Evolutionary conservation across 2,888 invertebrate genomes (phyloP).

Genomic region (Hoplodrina ambigua): DNA sequence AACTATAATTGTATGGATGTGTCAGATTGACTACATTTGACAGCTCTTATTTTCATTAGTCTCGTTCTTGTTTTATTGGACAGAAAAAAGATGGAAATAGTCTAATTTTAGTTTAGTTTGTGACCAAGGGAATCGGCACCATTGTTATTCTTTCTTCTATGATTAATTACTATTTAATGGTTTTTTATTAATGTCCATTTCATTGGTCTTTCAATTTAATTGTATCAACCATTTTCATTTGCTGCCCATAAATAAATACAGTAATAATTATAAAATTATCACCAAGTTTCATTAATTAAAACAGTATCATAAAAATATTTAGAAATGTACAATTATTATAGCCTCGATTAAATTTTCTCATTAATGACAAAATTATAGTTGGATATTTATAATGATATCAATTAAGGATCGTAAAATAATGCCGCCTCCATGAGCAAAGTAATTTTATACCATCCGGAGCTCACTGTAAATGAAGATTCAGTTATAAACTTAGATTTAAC

Average conservation of each 20-base stretch:
- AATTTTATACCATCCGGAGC: constrained; percentile 66
- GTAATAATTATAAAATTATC: not conserved
- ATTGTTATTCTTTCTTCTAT: too few relatives aligned
- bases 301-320: constrained; percentile 16
- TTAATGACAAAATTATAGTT: constrained; percentile 37
- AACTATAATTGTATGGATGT: too few relatives aligned
- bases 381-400: constrained; percentile 18
- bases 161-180: too few relatives aligned
- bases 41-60: too few relatives aligned
- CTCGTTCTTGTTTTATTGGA: too few relatives aligned
- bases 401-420: constrained; percentile 49
- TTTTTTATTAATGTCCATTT: too few relatives aligned
- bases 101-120: too few relatives aligned
- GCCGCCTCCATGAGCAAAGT: constrained; percentile 57
- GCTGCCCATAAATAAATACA: not conserved
- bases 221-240: too few relatives aligned
- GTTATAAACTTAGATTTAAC: constrained; percentile 82
- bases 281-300: not conserved
- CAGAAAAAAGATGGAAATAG: too few relatives aligned
- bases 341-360: constrained; percentile 20
- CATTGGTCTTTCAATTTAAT: too few relatives aligned
- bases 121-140: too few relatives aligned
- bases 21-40: too few relatives aligned
- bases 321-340: constrained; percentile 14
- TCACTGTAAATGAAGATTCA: constrained; percentile 77